A percentile compares a stretch with the other conserved stretches of the same genome.
phyloP scores from a whole-genome alignment of 2,113 vertebrate genomes.

The Syrrhaptes paradoxus region DNA sequence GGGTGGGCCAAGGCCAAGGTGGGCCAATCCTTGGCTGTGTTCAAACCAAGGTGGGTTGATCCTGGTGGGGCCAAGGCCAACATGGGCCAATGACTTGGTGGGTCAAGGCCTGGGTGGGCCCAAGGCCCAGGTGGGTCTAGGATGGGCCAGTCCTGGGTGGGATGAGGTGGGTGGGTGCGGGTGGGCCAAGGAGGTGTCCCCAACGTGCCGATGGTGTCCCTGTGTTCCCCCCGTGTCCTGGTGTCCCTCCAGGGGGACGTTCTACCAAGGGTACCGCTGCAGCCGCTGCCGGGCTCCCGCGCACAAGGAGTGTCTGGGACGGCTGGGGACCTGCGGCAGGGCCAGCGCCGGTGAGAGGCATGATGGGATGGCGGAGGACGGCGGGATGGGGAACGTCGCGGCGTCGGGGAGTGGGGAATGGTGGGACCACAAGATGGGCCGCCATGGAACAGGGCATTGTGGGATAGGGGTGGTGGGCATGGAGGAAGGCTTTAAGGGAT shows the following conservation, averaged over 20 bases:
- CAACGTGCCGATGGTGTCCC: fast-evolving
- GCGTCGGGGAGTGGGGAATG: no score
- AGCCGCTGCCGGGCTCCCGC: constrained; percentile 86
- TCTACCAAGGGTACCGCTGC: constrained; percentile 93
- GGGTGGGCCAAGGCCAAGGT: no score
- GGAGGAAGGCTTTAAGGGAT: neutral
- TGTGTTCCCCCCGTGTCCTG: neutral
- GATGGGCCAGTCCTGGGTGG: neutral
- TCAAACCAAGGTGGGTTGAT: no score
- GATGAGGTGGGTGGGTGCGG: neutral
- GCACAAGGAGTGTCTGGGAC: no score
- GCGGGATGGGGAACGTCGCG: neutral
- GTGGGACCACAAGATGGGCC: no score
- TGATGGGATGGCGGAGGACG: neutral
- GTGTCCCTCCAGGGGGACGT: constrained; percentile 81
- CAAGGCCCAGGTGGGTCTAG: neutral
- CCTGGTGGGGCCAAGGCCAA: no score
- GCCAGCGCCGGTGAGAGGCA: no score
- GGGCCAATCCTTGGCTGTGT: no score
- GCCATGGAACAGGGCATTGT: no score
- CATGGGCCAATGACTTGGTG: neutral
- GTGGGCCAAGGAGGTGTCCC: fast-evolving
- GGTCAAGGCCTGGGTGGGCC: neutral
- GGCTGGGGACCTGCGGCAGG: no score
- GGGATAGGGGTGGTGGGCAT: neutral